phyloP scores from a whole-genome alignment of 2,113 vertebrate genomes.

The Rhea americana region DNA sequence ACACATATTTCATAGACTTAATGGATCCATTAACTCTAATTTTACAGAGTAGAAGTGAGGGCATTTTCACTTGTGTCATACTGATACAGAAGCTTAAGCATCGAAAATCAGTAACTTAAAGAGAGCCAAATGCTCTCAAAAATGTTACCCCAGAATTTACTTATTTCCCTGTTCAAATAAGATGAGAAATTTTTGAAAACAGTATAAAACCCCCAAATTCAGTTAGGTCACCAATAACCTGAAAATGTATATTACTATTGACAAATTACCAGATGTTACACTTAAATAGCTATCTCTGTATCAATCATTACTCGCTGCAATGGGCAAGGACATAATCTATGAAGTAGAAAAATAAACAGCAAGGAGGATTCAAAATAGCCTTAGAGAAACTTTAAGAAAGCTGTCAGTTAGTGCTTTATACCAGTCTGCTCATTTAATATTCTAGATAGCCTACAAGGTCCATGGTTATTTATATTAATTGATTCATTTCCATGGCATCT shows the following conservation, averaged over 20 bases:
- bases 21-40: not conserved
- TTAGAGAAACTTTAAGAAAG: slow-evolving; percentile 9
- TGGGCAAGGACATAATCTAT: not conserved
- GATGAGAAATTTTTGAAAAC: not conserved
- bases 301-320: not conserved
- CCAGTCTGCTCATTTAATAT: slow-evolving; percentile 19
- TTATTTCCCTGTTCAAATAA: not conserved
- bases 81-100: not conserved
- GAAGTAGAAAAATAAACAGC: slow-evolving; percentile 14
- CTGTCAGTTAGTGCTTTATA: not conserved
- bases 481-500: not conserved
- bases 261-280: not conserved
- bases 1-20: not conserved
- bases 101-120: not conserved
- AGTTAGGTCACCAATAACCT: not conserved
- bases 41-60: not conserved
- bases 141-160: not conserved
- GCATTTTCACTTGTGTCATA: not conserved
- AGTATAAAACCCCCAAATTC: not conserved
- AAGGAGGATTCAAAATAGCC: not conserved
- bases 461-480: slow-evolving; percentile 39
- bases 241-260: not conserved
- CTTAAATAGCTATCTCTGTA: not conserved
- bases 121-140: not conserved
- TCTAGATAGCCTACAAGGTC: not conserved